phyloP scores from a whole-genome alignment of 1,140 invertebrate species.

The Temnothorax longispinosus region DNA sequence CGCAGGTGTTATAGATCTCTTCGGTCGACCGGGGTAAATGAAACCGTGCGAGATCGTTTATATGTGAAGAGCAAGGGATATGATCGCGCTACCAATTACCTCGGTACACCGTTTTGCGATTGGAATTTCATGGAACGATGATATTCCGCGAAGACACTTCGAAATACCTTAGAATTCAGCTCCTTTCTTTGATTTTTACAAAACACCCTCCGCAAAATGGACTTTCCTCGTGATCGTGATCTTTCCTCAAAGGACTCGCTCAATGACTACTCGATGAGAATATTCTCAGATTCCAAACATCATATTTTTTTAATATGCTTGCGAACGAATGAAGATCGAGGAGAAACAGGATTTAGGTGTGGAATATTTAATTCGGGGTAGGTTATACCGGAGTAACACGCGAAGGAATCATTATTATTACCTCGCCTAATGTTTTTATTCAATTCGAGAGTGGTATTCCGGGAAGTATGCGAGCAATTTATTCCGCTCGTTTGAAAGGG shows the following conservation, averaged over 20 bases:
- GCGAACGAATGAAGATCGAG: slow-evolving; percentile 35
- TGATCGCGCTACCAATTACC: background rate
- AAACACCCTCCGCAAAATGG: background rate
- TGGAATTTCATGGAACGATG: background rate
- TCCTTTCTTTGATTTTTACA: background rate
- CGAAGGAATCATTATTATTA: slow-evolving; percentile 60
- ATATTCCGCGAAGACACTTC: background rate
- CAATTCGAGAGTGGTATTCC: slow-evolving; percentile 57
- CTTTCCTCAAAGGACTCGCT: background rate
- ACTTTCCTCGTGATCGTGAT: background rate
- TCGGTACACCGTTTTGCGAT: no score
- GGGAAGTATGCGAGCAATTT: slow-evolving; percentile 58
- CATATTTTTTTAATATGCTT: slow-evolving; percentile 27
- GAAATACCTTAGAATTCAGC: background rate
- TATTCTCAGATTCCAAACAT: slow-evolving; percentile 21
- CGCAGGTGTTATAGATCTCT: background rate
- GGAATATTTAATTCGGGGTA: slow-evolving; percentile 51
- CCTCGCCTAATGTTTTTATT: slow-evolving; percentile 59
- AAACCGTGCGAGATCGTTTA: background rate
- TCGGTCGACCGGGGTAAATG: background rate
- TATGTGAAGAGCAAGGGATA: background rate
- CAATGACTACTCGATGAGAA: slow-evolving; percentile 24
- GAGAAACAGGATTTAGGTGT: slow-evolving; percentile 35
- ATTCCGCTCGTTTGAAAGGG: slow-evolving; percentile 58
- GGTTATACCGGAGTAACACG: slow-evolving; percentile 52